phyloP scores from a whole-genome alignment of 2,888 invertebrate genomes.

The Eupithecia insigniata region DNA sequence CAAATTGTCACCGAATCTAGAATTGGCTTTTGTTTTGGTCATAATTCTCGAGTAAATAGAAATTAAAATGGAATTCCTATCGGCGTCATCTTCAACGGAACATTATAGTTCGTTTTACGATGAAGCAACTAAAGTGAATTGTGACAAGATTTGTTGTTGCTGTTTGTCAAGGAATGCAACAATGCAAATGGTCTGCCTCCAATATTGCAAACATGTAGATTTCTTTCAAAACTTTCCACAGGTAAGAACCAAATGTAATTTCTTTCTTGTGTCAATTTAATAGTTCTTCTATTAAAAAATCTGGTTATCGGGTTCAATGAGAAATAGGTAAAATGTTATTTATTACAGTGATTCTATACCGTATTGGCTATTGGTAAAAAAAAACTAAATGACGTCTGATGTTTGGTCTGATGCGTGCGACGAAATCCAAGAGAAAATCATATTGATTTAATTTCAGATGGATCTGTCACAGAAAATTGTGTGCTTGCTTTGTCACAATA shows the following conservation, averaged over 20 bases:
- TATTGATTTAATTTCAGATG: conserved; percentile 45
- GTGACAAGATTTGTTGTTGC: conserved; percentile 53
- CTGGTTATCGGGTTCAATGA: background rate
- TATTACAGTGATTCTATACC: background rate
- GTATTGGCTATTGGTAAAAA: conserved; percentile 17
- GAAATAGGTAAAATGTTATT: background rate
- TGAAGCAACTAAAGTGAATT: background rate
- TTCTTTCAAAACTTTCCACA: conserved; percentile 55
- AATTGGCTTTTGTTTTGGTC: conserved; percentile 25
- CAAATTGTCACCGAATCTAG: conserved; percentile 12
- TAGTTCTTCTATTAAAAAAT: background rate
- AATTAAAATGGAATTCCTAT: conserved; percentile 24
- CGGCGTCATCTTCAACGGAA: conserved; percentile 12
- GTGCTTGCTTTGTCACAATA: conserved; percentile 61
- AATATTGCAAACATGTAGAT: conserved; percentile 58
- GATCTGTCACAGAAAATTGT: conserved; percentile 46
- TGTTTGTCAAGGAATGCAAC: conserved; percentile 54
- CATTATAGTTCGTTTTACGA: background rate
- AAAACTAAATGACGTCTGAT: conserved; percentile 38
- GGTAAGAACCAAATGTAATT: conserved; percentile 47
- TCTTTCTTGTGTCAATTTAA: background rate
- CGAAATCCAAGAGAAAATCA: conserved; percentile 25
- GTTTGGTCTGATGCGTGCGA: conserved; percentile 42
- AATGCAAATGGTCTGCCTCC: conserved; percentile 52
- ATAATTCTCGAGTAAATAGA: background rate